Evolutionary conservation across 2,888 invertebrate genomes (phyloP), one percentile per base, ranked within the genome.

Genomic region (Fragum fragum): DNA sequence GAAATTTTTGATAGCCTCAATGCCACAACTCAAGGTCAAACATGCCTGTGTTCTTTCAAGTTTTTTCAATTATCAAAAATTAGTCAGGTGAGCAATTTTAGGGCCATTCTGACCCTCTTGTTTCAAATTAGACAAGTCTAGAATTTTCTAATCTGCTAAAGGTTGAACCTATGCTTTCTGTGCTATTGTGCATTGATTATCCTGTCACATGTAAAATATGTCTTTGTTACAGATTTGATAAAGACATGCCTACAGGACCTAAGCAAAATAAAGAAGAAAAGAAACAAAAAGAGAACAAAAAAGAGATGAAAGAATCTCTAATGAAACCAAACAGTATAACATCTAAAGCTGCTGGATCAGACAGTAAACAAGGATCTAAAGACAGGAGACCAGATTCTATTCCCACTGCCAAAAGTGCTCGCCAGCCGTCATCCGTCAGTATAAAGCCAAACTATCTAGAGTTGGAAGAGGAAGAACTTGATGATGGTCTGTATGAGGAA

Each of bases 281-380:
- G 26, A 81, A 74, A 63, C 59, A 72, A 42, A 80, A 80, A 29
- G 55, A 75, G 23, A 28, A 63, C 23, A 68, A 66, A 39, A 76
- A 74, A 21, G 32, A 32, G 3, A 23, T 39, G 1, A 79, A 69
- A 52, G 87, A 90, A 28, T 77, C 85, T 1, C 61, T 83, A 61
- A 75, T 70, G 42, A 90, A 88, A 66, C 83, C 90, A 57, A 90
- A 90, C 78, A 90, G 90, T 80, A 77, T 88, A 11, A 76, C 81
- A 0, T 68, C 76, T 5, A 73, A 71, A 55, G 66, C 59, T 57
- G 36, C 76, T 9, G 74, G 63, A 9, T 52, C 77, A 21, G 28
- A 47, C 21, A 73, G 52, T 14, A 73, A 66, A 18, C 57, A 36
- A 2, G 55, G 23, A 2, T 72, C 42, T 23, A 79, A 63, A 23